These are phyloP conservation scores for Corythornis cristatus DNA, from an alignment of 2,113 vertebrate genomes.

Conservation along the genomic window DNA sequence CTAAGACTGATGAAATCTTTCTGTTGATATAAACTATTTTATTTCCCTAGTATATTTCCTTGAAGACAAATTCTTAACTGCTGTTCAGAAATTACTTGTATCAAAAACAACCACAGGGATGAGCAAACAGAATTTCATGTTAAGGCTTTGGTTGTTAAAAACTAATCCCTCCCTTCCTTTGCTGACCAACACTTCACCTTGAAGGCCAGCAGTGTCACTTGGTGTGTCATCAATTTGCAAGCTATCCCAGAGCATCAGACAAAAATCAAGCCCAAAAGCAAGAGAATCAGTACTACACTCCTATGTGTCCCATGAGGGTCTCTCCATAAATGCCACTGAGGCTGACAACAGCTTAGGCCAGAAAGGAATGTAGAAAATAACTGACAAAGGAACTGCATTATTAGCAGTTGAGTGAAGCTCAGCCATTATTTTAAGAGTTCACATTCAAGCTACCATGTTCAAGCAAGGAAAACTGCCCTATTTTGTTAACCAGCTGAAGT, in stretches of 20 bases:
- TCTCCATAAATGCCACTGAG: background rate
- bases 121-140: background rate
- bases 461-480: background rate
- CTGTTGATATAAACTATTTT: rapidly evolving
- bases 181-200: background rate
- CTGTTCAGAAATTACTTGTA: background rate
- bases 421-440: background rate
- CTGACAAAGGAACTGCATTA: background rate
- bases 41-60: background rate
- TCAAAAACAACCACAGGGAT: background rate
- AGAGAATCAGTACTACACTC: background rate
- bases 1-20: background rate
- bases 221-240: background rate
- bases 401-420: background rate
- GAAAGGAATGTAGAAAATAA: background rate
- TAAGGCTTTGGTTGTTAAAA: background rate
- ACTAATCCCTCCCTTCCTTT: background rate
- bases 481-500: background rate
- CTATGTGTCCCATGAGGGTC: rapidly evolving
- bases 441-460: background rate
- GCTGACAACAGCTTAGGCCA: background rate
- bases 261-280: background rate
- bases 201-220: background rate
- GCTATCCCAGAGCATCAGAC: background rate
- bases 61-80: background rate